Percentiles rank a stretch among this genome's conserved stretches.
Evolutionary conservation across 2,888 invertebrate genomes (phyloP).

Genomic region (Brachycybe producta): DNA sequence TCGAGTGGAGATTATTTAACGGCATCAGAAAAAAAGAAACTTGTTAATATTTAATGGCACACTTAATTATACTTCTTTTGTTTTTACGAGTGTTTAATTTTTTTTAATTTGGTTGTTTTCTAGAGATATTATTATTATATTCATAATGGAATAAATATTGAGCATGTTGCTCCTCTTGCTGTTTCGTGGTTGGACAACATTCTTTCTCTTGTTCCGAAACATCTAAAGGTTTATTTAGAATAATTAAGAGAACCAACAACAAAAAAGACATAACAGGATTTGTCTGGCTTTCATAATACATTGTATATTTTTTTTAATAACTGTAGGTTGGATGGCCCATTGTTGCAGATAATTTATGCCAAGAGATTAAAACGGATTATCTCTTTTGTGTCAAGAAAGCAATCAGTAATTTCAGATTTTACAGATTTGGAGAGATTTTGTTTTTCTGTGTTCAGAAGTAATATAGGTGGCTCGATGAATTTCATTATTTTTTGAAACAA

Average conservation of each 20-base stretch:
- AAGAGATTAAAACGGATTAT: conserved; percentile 7
- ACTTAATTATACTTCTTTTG: too few species aligned
- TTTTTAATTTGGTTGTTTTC: too few species aligned
- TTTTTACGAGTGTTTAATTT: too few species aligned
- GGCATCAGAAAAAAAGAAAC: too few species aligned
- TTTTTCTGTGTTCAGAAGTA: too few species aligned
- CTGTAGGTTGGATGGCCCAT: not conserved
- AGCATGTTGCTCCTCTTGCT: conserved; percentile 73
- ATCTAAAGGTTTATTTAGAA: conserved; percentile 17
- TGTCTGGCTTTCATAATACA: not conserved
- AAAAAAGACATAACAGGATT: not conserved
- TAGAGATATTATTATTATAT: conserved; percentile 76
- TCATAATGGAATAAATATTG: conserved; percentile 76
- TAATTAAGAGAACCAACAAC: not conserved
- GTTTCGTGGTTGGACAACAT: conserved; percentile 49
- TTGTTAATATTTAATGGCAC: too few species aligned
- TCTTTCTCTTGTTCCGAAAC: conserved; percentile 31
- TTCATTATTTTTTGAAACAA: too few species aligned
- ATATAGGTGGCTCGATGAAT: too few species aligned
- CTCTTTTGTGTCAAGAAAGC: conserved; percentile 14
- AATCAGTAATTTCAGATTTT: conserved; percentile 1
- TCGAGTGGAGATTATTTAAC: not conserved
- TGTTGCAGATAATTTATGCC: conserved; percentile 6
- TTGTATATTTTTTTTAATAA: not conserved
- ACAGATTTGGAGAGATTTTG: too few species aligned